Evolutionary conservation across 1,140 invertebrate species (phyloP).

Genomic region (Drosophila jambulina): DNA sequence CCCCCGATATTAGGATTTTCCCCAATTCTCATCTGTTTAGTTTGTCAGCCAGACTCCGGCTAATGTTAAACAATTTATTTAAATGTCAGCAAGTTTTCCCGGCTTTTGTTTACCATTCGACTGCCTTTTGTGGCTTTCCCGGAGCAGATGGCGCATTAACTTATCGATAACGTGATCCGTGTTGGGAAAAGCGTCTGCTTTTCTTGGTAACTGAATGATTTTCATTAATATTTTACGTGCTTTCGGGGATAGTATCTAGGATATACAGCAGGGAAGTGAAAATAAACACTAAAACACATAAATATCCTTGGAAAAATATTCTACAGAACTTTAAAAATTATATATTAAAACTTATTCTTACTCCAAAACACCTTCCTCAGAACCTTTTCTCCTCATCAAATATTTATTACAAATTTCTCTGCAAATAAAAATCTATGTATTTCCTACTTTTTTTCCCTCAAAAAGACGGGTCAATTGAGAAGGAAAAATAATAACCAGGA

Average conservation of each 20-base stretch:
- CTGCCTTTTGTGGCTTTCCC: conserved; percentile 19
- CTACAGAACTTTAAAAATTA: background rate
- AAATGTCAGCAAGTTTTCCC: conserved; percentile 75
- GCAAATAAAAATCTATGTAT: conserved; percentile 9
- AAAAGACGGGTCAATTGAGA: background rate
- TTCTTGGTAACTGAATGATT: background rate
- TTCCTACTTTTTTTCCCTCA: background rate
- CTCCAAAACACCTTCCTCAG: background rate
- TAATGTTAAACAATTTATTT: conserved; percentile 81
- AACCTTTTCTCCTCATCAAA: background rate
- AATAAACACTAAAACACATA: background rate
- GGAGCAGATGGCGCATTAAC: conserved; percentile 39
- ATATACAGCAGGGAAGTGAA: no score
- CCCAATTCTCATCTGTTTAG: conserved; percentile 60
- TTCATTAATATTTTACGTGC: background rate
- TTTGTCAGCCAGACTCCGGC: conserved; percentile 58
- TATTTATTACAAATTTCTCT: conserved; percentile 13
- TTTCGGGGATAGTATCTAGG: background rate
- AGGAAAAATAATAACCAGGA: conserved; percentile 31
- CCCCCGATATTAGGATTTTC: conserved; percentile 4
- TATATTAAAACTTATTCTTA: background rate
- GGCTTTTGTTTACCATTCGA: conserved; percentile 34
- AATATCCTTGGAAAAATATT: background rate
- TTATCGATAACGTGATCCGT: conserved; percentile 45
- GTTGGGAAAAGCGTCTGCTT: conserved; percentile 1